Conservation (phyloP, 2,888 invertebrate genomes). For the Clistopyga incitator region DNA sequence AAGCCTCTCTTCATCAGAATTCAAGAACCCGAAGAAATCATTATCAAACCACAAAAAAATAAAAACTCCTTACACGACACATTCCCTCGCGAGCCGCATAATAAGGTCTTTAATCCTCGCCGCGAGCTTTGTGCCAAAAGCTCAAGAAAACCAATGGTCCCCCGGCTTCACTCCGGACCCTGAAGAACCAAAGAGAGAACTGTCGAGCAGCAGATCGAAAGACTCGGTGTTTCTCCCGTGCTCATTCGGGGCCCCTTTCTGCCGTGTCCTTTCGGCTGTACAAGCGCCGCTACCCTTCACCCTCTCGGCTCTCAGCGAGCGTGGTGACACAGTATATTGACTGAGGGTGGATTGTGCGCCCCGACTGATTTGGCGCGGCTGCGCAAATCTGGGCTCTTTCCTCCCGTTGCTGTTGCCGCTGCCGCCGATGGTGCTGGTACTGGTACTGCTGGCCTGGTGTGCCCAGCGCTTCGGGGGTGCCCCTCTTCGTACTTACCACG, state of each 20-base stretch:
- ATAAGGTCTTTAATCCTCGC: too few species aligned
- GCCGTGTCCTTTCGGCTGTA: constrained; percentile 46
- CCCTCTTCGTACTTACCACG: constrained; percentile 71
- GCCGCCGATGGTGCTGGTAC: constrained; percentile 6
- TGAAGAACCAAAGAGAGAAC: neutral
- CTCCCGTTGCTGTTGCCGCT: constrained; percentile 3
- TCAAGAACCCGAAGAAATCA: too few species aligned
- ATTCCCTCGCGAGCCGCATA: too few species aligned
- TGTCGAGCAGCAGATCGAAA: neutral
- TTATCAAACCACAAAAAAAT: too few species aligned
- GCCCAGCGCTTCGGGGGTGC: constrained; percentile 16
- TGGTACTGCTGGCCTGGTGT: neutral
- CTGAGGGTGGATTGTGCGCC: constrained; percentile 83
- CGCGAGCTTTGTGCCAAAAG: too few species aligned
- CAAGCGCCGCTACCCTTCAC: constrained; percentile 35
- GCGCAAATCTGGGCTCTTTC: constrained; percentile 84
- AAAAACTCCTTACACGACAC: too few species aligned
- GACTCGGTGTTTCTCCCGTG: constrained; percentile 44
- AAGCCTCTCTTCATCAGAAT: too few species aligned
- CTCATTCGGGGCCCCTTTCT: constrained; percentile 48
- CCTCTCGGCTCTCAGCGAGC: constrained; percentile 51
- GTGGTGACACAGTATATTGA: constrained; percentile 81
- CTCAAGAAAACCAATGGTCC: neutral
- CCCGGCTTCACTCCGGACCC: neutral
- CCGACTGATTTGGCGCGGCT: constrained; percentile 84